Percentiles rank a stretch among this genome's conserved stretches.
Evolutionary conservation across 2,888 invertebrate species (phyloP).

Genomic region (Drosophila villosipedis): DNA sequence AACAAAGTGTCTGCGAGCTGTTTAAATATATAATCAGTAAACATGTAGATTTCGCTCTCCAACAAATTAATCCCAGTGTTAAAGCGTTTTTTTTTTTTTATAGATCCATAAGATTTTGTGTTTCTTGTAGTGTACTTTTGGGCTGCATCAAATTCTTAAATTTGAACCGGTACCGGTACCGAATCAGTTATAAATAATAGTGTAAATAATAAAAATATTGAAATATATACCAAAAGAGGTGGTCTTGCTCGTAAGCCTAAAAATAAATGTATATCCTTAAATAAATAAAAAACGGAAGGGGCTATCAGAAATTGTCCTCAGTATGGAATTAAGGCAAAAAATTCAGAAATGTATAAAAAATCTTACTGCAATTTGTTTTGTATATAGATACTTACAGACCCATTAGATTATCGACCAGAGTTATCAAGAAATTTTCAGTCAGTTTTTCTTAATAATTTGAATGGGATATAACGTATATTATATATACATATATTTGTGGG

Average conservation of each 20-base stretch:
- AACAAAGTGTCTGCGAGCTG: neutral
- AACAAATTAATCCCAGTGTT: slow-evolving; percentile 6
- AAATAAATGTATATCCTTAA: neutral
- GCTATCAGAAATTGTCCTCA: neutral
- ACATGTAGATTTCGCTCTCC: slow-evolving; percentile 1
- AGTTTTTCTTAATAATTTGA: neutral
- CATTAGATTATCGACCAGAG: too few relatives aligned
- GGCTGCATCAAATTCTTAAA: neutral
- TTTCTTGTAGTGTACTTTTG: neutral
- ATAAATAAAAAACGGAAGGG: neutral
- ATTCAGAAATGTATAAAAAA: neutral
- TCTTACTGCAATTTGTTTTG: neutral
- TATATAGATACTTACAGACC: too few relatives aligned
- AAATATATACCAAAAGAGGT: neutral
- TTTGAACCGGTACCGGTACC: neutral
- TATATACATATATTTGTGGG: neutral
- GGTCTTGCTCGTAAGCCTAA: neutral
- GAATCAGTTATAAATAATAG: too few relatives aligned
- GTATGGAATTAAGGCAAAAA: neutral
- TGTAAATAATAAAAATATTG: neutral
- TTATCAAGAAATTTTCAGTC: neutral
- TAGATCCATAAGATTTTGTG: neutral
- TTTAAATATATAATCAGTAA: slow-evolving; percentile 14
- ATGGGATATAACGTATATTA: neutral
- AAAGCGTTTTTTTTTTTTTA: neutral